Base-by-base conservation (phyloP, 1,140 invertebrate species). In the Cherax destructor region DNA sequence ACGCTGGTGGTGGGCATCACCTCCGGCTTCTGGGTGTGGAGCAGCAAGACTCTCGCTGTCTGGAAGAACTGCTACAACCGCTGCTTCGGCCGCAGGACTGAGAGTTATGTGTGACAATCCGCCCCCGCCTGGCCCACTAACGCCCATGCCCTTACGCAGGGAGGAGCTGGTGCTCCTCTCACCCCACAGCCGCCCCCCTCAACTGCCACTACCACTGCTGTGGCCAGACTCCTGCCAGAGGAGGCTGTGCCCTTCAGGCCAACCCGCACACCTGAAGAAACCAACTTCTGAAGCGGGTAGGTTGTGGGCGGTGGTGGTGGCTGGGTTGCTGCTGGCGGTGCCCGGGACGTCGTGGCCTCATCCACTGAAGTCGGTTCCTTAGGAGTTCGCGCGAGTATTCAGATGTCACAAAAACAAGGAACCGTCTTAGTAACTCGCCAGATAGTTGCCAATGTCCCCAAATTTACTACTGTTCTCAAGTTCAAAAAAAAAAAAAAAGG, bases 1-100 rank as follows among this genome's bases (percentile, higher is more conserved):
- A 94, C 94, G 86, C 93, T 96, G 83, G 95, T 96, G 1, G 95
- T 96, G 7, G 96, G 96, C n/a, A 96, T 96, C 92, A 96, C 96
- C 4, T 95, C 95, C n/a, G 96, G 95, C 16, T 95, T 96, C 93
- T 96, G 96, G 96, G 95, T 96, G 56, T 96, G 96, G 94, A 95
- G 95, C 18, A 94, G 95, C 24, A 96, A 96, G 93, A 96, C 96
- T 7, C 89, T 96, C 2, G 95, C 96, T 18, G 97, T 97, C 30
- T 98, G 97, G 97, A 92, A 81, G 78, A 92, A 92, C 65, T 92
- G 88, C 74, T 93, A 92, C 87, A 83, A 80, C 72, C 83, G 86
- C n/a, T 92, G 89, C 86, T 83, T 92, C 50, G 91, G 92, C 52
- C 85, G 83, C 72, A 65, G 88, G 4, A 77, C 91, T 10, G 93